These are phyloP conservation scores for Vespertilio murinus DNA, from an alignment of 2,797 vertebrate genomes.

Conservation along the genomic window DNA sequence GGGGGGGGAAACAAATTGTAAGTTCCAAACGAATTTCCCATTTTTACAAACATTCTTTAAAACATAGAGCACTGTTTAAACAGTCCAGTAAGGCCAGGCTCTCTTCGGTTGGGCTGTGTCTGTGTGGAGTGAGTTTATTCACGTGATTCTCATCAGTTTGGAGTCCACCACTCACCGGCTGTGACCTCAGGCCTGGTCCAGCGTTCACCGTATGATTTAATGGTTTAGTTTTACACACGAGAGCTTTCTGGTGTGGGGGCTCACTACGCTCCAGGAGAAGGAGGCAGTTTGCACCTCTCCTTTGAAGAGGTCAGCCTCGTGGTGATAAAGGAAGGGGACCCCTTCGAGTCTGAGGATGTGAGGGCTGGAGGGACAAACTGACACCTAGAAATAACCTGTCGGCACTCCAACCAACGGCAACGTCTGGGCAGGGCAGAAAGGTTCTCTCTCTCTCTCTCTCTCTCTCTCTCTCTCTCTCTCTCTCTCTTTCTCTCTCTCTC, in stretches of 20 bases:
- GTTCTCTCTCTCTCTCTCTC: neutral
- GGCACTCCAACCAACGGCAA: neutral
- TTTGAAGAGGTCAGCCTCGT: neutral
- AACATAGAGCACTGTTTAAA: neutral
- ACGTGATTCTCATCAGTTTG: neutral
- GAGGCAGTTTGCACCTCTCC: neutral
- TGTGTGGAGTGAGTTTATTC: neutral
- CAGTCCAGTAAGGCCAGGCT: neutral
- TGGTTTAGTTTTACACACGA: neutral
- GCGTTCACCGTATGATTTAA: neutral
- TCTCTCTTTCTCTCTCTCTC: neutral
- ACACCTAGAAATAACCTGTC: neutral
- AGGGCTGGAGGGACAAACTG: neutral
- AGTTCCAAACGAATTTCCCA: conserved; percentile 1
- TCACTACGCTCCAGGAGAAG: neutral
- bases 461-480: too few species aligned
- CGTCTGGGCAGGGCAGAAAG: neutral
- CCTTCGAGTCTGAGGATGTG: neutral
- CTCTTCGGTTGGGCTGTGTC: neutral
- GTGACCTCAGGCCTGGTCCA: neutral
- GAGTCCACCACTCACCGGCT: neutral
- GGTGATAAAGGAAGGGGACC: neutral
- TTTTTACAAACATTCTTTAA: conserved; percentile 36
- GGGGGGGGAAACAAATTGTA: neutral
- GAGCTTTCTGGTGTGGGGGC: neutral